Percentiles rank a stretch among this genome's conserved stretches.
phyloP scores from a whole-genome alignment of 2,888 invertebrate species.

The Colletes collaris region DNA sequence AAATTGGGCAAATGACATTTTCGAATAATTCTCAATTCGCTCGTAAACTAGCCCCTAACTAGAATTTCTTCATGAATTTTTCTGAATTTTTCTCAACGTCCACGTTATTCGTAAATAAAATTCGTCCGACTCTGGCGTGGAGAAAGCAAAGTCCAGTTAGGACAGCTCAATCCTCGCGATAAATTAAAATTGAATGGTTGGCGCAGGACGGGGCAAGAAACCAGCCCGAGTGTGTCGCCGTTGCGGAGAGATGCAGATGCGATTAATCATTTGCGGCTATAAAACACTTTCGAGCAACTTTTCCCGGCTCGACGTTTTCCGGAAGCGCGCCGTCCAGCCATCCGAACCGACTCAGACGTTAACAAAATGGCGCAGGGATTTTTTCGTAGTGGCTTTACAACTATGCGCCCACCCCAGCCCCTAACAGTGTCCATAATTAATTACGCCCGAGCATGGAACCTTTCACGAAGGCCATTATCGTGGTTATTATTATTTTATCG shows the following conservation, averaged over 20 bases:
- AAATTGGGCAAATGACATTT: no score
- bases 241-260: constrained; percentile 26
- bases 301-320: constrained; percentile 23
- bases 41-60: no score
- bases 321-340: constrained; percentile 27
- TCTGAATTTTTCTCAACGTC: no score
- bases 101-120: background rate
- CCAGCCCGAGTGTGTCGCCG: background rate
- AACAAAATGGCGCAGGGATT: constrained; percentile 24
- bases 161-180: background rate
- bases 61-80: no score
- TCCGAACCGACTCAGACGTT: constrained; percentile 1
- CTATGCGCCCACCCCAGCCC: background rate
- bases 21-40: no score
- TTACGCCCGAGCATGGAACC: constrained; percentile 48
- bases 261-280: constrained; percentile 45
- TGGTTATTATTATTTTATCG: constrained; percentile 35
- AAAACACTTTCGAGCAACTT: constrained; percentile 36
- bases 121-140: no score
- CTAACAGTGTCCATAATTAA: constrained; percentile 40
- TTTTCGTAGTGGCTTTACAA: constrained; percentile 21
- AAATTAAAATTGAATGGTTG: constrained; percentile 3
- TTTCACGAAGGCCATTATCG: constrained; percentile 30
- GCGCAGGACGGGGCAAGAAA: background rate
- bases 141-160: background rate